Evolutionary conservation across 2,888 invertebrate species (phyloP), one percentile per base, ranked within the genome.

Genomic region (Hydrotaea diabolus): DNA sequence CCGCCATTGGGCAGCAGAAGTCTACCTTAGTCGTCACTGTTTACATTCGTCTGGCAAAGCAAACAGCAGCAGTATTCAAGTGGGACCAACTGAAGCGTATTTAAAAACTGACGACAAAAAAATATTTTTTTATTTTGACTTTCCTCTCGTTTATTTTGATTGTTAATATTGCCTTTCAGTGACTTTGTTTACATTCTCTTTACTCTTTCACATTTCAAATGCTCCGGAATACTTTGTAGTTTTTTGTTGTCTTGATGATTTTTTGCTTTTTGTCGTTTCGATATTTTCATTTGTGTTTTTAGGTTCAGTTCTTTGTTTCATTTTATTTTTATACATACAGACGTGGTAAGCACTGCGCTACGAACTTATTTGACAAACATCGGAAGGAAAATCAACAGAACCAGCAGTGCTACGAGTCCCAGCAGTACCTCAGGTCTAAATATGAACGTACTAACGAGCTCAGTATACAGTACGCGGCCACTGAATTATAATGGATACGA

Each of bases 131-230:
- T 21, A 8, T n/a, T n/a, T n/a, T n/a, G n/a, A n/a, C 1, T 23
- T 69, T 69, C 7, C 13, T 31, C 31, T 46, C 46, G 62, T 46
- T 43, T 46, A 69, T 69, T 69, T 69, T 69, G 46, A 46, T 46
- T 69, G 69, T 69, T 69, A 69, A 69, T 46, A 69, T 69, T 69
- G 69, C 69, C 43, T 69, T 69, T 69, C 46, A 69, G 69, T 43
- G 15, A 69, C 46, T 21, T 69, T 69, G 21, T 69, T 69, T 69
- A 15, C 69, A 69, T 7, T 62, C 31, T 62, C 62, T 11, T 23
- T n/a, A 39, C 49, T 49, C 31, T 31, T 36, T 62, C 26, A 31
- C 36, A 15, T 62, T 31, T 31, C 62, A 36, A 59, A 62, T 62
- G 36, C 3, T 23, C 26, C 31, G 26, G 59, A 36, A 15, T 62